phyloP scores from a whole-genome alignment of 1,140 invertebrate genomes.

The Lasaia peninsularis region DNA sequence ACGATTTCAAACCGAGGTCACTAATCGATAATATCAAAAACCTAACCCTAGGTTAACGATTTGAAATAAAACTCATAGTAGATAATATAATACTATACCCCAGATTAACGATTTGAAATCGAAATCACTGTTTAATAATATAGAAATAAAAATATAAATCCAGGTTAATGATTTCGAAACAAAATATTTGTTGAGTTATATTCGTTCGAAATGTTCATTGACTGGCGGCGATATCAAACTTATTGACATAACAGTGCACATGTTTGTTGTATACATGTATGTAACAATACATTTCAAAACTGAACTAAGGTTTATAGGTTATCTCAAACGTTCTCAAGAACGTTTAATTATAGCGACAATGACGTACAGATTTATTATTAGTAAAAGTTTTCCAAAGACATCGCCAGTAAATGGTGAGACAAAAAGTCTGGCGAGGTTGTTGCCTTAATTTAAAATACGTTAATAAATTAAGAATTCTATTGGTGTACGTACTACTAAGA shows the following conservation, averaged over 20 bases:
- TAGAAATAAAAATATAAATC: too few relatives aligned
- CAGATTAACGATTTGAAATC: too few relatives aligned
- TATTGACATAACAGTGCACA: background rate
- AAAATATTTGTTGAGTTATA: too few relatives aligned
- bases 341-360: background rate
- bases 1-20: too few relatives aligned
- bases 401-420: background rate
- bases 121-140: too few relatives aligned
- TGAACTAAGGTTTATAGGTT: conserved; percentile 5
- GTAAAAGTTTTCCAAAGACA: conserved; percentile 7
- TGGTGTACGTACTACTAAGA: background rate
- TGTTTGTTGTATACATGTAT: background rate
- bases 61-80: too few relatives aligned
- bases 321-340: background rate
- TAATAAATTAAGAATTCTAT: background rate
- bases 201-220: too few relatives aligned
- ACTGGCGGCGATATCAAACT: too few relatives aligned
- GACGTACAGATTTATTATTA: background rate
- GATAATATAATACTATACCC: too few relatives aligned
- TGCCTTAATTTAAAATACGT: background rate
- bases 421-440: background rate
- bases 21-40: too few relatives aligned
- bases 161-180: too few relatives aligned
- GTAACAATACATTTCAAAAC: background rate
- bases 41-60: too few relatives aligned